These are phyloP conservation scores for Picathartes gymnocephalus DNA, from an alignment of 2,113 vertebrate genomes.

Conservation along the genomic window DNA sequence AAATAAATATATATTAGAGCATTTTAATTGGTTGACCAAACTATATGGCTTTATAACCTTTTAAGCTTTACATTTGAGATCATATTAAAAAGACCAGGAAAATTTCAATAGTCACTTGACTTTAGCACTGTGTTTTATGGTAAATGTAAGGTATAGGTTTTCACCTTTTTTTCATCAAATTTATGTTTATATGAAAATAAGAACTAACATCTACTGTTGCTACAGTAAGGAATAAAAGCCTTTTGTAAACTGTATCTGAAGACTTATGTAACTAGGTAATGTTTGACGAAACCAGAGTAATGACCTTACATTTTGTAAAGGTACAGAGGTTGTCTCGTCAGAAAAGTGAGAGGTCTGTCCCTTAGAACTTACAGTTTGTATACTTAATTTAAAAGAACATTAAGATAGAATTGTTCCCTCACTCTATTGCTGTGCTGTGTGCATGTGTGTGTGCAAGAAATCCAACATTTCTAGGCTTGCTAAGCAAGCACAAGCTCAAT, in stretches of 20 bases:
- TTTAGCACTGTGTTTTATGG: not conserved
- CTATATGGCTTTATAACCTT: not conserved
- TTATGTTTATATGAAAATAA: constrained; percentile 2
- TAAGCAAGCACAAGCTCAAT: not conserved
- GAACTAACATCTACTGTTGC: not conserved
- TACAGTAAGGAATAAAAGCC: not conserved
- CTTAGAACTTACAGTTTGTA: not conserved
- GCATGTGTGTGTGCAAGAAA: not conserved
- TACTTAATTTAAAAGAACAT: not conserved
- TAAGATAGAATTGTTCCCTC: not conserved
- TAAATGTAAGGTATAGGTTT: not conserved
- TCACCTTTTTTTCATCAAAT: not conserved
- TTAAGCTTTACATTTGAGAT: constrained; percentile 16
- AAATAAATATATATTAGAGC: constrained; percentile 25
- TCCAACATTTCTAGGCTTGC: not conserved
- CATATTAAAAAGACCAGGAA: not conserved
- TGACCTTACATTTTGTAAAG: not conserved
- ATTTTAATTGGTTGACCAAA: constrained; percentile 18
- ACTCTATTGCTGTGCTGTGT: not conserved
- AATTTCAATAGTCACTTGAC: constrained; percentile 19
- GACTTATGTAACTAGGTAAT: not conserved
- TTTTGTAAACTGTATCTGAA: not conserved
- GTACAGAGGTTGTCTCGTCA: not conserved
- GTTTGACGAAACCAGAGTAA: not conserved
- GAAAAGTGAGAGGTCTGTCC: not conserved